Evolutionary conservation across 2,797 vertebrate genomes (phyloP).

Genomic region (Anguilla marmorata): DNA sequence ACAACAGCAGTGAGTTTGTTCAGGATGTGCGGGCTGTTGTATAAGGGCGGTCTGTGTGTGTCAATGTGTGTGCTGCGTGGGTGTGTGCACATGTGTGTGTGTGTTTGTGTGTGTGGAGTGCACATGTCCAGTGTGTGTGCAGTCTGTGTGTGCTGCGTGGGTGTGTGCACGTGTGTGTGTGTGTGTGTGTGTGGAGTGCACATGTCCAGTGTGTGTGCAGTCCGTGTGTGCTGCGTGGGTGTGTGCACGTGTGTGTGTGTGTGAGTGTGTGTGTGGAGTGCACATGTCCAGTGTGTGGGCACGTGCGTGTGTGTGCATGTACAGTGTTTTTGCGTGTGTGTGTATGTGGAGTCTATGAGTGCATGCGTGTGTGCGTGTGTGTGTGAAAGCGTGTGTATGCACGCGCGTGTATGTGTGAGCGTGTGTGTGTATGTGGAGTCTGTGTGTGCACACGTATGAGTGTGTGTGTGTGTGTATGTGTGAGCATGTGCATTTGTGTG

Average conservation of each 20-base stretch:
- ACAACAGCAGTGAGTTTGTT: neutral
- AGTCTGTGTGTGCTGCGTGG: neutral
- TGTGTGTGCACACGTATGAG: slow-evolving; percentile 50
- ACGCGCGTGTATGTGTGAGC: neutral
- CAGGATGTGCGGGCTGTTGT: no score
- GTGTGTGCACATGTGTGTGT: neutral
- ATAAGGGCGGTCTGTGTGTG: neutral
- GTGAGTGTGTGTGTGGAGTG: no score
- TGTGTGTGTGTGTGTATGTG: slow-evolving; percentile 54
- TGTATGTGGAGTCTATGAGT: neutral
- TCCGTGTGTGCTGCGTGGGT: slow-evolving; percentile 17
- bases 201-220: neutral
- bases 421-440: slow-evolving; percentile 14
- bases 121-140: slow-evolving; percentile 54
- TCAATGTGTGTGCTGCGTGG: neutral
- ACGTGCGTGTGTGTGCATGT: neutral
- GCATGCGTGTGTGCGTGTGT: neutral
- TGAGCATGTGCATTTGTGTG: slow-evolving; percentile 41
- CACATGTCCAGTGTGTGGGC: neutral
- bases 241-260: slow-evolving; percentile 10
- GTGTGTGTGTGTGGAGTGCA: slow-evolving; percentile 40
- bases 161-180: slow-evolving; percentile 33
- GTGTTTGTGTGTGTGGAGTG: slow-evolving; percentile 52
- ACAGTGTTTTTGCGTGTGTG: no score
- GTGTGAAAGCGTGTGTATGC: neutral